Evolutionary conservation across 2,888 invertebrate genomes (phyloP).

Genomic region (Hipparchia sbordonii): DNA sequence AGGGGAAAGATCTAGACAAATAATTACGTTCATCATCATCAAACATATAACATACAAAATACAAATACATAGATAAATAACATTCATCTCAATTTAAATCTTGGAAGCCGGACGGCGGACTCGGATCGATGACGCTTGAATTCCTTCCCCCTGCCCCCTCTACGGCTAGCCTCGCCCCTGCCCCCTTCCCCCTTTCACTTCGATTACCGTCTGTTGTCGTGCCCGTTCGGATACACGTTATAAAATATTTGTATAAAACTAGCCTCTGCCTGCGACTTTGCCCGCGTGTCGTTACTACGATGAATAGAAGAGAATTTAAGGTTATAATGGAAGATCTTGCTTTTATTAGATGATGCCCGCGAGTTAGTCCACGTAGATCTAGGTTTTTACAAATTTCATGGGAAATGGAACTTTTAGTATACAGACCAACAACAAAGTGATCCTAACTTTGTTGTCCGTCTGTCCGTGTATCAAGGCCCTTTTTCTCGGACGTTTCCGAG

Average conservation of each 20-base stretch:
- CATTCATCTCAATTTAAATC: not conserved
- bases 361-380: too few species aligned
- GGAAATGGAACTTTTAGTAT: too few species aligned
- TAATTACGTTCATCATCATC: too few species aligned
- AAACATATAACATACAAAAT: too few species aligned
- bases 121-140: conserved; percentile 1
- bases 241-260: not conserved
- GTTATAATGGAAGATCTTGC: not conserved
- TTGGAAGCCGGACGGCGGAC: conserved; percentile 6
- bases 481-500: too few species aligned
- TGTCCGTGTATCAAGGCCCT: too few species aligned
- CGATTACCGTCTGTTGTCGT: not conserved
- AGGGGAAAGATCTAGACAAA: too few species aligned
- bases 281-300: not conserved
- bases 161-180: not conserved
- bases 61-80: too few species aligned
- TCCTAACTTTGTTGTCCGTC: too few species aligned
- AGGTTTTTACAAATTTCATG: too few species aligned
- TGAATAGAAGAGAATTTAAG: not conserved
- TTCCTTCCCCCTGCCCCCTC: not conserved
- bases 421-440: too few species aligned
- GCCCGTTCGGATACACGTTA: not conserved
- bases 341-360: not conserved
- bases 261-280: conserved; percentile 2
- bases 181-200: conserved; percentile 18